Percentiles rank a stretch among this genome's conserved stretches.
Evolutionary conservation across 2,888 invertebrate species (phyloP).

Genomic region (Tuberolachnus salignus): DNA sequence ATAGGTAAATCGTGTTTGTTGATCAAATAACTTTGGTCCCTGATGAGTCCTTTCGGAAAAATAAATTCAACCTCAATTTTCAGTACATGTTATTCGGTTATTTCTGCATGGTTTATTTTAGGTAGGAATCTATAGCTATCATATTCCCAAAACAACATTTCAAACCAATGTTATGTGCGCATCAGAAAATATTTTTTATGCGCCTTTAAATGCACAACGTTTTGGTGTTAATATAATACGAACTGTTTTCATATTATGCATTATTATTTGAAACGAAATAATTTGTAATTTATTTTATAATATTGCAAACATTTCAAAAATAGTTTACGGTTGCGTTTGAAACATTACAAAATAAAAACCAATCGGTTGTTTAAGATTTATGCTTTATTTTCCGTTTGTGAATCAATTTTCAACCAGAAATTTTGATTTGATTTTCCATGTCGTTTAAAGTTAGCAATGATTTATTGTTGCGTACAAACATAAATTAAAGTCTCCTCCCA

Average conservation of each 20-base stretch:
- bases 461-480: no score
- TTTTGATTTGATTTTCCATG: no score
- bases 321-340: neutral
- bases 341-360: no score
- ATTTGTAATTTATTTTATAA: no score
- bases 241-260: no score
- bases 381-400: no score
- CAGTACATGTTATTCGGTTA: neutral
- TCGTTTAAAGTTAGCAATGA: no score
- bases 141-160: neutral
- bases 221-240: neutral
- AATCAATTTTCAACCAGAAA: no score
- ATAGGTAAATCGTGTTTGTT: conserved; percentile 13
- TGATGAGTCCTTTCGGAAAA: neutral
- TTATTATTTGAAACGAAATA: no score
- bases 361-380: no score
- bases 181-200: neutral
- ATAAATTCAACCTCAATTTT: neutral
- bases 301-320: no score
- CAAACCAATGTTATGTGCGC: neutral
- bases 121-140: neutral
- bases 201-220: neutral
- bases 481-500: no score
- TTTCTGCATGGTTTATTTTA: neutral
- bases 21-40: conserved; percentile 1